Evolutionary conservation across 1,140 invertebrate genomes (phyloP).

Genomic region (Octopus sinensis): DNA sequence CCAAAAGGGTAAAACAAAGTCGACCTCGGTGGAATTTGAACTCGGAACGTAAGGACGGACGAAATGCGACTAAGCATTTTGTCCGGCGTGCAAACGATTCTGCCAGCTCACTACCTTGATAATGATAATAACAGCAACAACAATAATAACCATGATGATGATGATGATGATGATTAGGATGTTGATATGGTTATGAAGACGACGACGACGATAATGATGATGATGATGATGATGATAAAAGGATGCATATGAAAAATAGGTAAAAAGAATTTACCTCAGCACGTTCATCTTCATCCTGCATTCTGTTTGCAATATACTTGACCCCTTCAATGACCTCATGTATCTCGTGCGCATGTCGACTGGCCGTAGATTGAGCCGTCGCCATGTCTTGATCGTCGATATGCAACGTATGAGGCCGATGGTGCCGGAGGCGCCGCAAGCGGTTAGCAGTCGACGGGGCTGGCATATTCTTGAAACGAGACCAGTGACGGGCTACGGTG

Average conservation of each 20-base stretch:
- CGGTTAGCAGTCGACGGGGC: neutral
- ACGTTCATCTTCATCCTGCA: constrained; percentile 62
- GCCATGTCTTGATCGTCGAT: neutral
- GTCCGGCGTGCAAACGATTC: too few relatives aligned
- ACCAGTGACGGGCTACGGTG: constrained; percentile 13
- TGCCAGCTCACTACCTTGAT: too few relatives aligned
- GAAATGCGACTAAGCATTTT: too few relatives aligned
- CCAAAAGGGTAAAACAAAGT: too few relatives aligned
- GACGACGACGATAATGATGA: too few relatives aligned
- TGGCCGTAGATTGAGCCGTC: neutral
- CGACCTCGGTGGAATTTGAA: too few relatives aligned
- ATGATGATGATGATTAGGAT: too few relatives aligned
- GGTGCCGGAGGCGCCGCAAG: constrained; percentile 9
- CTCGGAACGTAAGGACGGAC: too few relatives aligned
- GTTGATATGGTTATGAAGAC: too few relatives aligned
- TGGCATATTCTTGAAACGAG: constrained; percentile 26
- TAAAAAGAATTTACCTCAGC: constrained; percentile 1
- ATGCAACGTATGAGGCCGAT: neutral
- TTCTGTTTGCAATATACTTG: constrained; percentile 90
- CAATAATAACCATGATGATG: too few relatives aligned
- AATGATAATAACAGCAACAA: too few relatives aligned
- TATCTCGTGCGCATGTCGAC: constrained; percentile 66
- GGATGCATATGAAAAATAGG: neutral
- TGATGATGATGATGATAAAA: neutral
- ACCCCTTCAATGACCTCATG: constrained; percentile 85